A percentile compares a stretch with the other conserved stretches of the same genome.
Conservation (phyloP, 1,140 invertebrate genomes). For the Heliothis virescens region DNA sequence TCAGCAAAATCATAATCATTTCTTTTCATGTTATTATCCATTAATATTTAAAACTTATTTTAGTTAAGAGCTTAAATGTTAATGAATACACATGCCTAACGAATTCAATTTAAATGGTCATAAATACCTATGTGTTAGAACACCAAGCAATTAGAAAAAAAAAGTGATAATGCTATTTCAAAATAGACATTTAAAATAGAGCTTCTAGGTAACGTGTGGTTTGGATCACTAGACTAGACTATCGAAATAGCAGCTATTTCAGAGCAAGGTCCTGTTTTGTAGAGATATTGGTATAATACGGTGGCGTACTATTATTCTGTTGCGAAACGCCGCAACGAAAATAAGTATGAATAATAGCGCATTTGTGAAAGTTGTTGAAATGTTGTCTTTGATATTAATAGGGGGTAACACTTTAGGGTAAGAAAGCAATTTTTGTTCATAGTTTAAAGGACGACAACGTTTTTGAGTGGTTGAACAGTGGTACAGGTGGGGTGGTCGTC, state of each 20-base stretch:
- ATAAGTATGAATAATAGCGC: background rate
- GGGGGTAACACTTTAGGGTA: too few species aligned
- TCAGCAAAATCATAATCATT: background rate
- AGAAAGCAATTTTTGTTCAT: too few species aligned
- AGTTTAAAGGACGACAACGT: too few species aligned
- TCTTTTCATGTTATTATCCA: too few species aligned
- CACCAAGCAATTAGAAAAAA: background rate
- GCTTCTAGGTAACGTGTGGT: background rate
- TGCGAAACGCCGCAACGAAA: background rate
- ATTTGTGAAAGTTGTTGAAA: too few species aligned
- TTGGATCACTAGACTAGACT: background rate
- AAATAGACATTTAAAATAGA: background rate
- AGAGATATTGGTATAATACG: background rate
- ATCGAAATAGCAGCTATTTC: constrained; percentile 10
- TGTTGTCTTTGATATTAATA: too few species aligned
- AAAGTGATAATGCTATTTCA: constrained; percentile 12
- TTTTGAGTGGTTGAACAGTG: too few species aligned
- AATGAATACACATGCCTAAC: too few species aligned
- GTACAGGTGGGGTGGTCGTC: too few species aligned
- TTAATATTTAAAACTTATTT: too few species aligned
- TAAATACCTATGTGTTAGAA: background rate
- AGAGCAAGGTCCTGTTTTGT: background rate
- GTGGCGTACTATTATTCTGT: background rate
- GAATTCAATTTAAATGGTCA: too few species aligned
- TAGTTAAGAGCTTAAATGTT: too few species aligned